phyloP scores from a whole-genome alignment of 2,888 invertebrate species.

The Catocala nupta region DNA sequence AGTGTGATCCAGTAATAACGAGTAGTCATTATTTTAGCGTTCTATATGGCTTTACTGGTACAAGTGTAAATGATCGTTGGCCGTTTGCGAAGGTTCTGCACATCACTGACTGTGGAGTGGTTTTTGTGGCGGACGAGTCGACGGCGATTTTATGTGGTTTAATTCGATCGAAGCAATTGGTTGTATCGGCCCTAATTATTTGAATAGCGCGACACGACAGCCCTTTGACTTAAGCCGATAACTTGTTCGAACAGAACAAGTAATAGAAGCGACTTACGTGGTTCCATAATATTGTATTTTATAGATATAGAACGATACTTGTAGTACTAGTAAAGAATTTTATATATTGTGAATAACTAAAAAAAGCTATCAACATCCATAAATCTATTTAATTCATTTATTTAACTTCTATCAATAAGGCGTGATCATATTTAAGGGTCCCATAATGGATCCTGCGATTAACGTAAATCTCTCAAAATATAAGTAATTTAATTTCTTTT shows the following conservation, averaged over 20 bases:
- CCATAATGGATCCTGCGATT: too few relatives aligned
- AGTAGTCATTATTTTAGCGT: conserved; percentile 50
- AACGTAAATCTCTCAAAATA: too few relatives aligned
- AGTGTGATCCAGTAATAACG: conserved; percentile 50
- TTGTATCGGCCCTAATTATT: conserved; percentile 83
- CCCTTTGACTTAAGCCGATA: conserved; percentile 81
- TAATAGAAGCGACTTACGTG: conserved; percentile 49
- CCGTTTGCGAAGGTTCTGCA: conserved; percentile 61
- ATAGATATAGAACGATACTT: too few relatives aligned
- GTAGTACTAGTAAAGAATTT: too few relatives aligned
- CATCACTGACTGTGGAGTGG: conserved; percentile 64
- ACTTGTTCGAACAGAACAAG: conserved; percentile 54
- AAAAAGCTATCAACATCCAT: too few relatives aligned
- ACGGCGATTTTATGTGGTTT: conserved; percentile 80
- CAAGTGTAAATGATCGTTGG: conserved; percentile 64
- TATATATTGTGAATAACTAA: too few relatives aligned
- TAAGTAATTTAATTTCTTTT: too few relatives aligned
- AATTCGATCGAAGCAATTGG: conserved; percentile 76
- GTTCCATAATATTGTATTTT: not conserved
- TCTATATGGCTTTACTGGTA: conserved; percentile 68
- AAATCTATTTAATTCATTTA: too few relatives aligned
- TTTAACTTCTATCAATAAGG: too few relatives aligned
- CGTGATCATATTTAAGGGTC: too few relatives aligned
- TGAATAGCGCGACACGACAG: conserved; percentile 79
- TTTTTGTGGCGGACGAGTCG: conserved; percentile 69